These are phyloP conservation scores for Zaprionus bogoriensis DNA, from an alignment of 2,888 invertebrate species.

Conservation along the genomic window DNA sequence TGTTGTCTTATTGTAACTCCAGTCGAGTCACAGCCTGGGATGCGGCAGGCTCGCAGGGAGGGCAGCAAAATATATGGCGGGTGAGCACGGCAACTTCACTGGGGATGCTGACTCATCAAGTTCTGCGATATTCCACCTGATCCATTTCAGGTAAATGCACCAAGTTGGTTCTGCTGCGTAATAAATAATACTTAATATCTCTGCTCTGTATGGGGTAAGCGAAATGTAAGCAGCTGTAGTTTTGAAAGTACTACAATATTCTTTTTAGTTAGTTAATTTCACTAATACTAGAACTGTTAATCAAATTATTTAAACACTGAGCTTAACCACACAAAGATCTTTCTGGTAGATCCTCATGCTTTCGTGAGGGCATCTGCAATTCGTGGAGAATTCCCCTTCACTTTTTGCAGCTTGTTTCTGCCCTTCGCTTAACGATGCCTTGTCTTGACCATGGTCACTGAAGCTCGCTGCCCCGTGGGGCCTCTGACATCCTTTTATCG, in stretches of 20 bases:
- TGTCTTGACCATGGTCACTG: constrained; percentile 41
- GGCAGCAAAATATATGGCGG: neutral
- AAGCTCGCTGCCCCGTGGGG: neutral
- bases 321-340: too few relatives aligned
- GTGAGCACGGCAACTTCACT: constrained; percentile 7
- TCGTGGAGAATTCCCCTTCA: neutral
- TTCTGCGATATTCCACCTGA: constrained; percentile 5
- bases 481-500: constrained; percentile 21
- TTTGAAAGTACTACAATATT: too few relatives aligned
- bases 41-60: neutral
- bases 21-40: too few relatives aligned
- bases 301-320: too few relatives aligned
- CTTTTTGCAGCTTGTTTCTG: too few relatives aligned
- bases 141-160: neutral
- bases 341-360: too few relatives aligned
- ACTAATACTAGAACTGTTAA: too few relatives aligned
- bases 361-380: neutral
- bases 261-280: too few relatives aligned
- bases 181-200: neutral
- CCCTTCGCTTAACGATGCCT: too few relatives aligned
- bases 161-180: neutral
- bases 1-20: constrained; percentile 21
- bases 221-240: too few relatives aligned
- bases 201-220: too few relatives aligned
- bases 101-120: constrained; percentile 19